phyloP scores from a whole-genome alignment of 2,113 vertebrate species.

The Mystacornis crossleyi region DNA sequence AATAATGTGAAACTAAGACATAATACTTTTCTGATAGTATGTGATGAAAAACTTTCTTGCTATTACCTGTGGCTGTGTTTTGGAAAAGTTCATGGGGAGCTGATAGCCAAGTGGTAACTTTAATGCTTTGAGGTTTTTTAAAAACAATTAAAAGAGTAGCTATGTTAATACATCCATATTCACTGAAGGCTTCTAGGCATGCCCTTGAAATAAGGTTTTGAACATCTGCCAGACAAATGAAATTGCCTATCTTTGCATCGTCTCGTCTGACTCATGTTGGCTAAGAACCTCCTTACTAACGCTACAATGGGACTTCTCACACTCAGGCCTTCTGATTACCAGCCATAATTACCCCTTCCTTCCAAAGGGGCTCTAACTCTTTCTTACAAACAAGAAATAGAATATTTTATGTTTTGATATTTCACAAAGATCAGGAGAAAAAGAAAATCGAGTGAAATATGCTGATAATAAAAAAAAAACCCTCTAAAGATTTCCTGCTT shows the following conservation, averaged over 20 bases:
- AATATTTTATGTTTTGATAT: not conserved
- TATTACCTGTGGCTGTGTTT: not conserved
- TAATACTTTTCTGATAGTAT: not conserved
- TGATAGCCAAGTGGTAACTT: not conserved
- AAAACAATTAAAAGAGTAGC: not conserved
- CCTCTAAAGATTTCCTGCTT: not conserved
- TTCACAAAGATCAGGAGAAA: not conserved
- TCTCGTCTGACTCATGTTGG: not conserved
- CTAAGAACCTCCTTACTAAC: not conserved
- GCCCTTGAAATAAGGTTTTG: not conserved
- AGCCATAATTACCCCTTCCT: not conserved
- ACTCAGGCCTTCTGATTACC: not conserved
- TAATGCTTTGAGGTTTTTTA: not conserved
- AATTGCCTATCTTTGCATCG: accelerated
- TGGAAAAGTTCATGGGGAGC: not conserved
- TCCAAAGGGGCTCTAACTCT: not conserved
- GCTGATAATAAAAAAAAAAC: not conserved
- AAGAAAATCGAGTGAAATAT: not conserved
- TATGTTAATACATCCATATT: not conserved
- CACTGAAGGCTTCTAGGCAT: not conserved
- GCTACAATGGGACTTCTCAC: not conserved
- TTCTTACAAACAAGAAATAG: not conserved
- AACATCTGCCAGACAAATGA: not conserved
- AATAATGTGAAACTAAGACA: not conserved
- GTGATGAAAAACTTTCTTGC: not conserved